These are phyloP conservation scores for Galaxias olidus DNA, from an alignment of 2,797 vertebrate genomes.

Conservation along the genomic window DNA sequence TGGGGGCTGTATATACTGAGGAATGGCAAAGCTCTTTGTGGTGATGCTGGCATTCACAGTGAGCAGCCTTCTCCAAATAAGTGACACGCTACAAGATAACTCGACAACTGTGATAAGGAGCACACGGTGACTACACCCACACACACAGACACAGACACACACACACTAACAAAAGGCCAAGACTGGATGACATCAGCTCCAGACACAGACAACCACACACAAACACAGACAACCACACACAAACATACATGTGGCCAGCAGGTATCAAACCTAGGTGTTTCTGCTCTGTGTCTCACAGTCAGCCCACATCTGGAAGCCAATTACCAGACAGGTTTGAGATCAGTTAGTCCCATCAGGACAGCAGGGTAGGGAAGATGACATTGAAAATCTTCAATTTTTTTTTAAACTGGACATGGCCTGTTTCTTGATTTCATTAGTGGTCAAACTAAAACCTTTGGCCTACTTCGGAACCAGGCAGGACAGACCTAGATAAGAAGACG, in stretches of 20 bases:
- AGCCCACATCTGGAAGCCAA: constrained; percentile 35
- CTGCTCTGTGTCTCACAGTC: constrained; percentile 14
- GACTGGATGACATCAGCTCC: too few species aligned
- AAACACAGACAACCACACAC: not conserved
- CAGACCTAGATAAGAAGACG: too few species aligned
- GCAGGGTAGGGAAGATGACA: too few species aligned
- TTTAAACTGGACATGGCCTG: too few species aligned
- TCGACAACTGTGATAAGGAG: constrained; percentile 13
- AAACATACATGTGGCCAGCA: constrained; percentile 25
- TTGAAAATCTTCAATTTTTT: too few species aligned
- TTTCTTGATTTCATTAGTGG: too few species aligned
- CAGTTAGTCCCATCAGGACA: constrained; percentile 22
- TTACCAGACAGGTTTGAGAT: constrained; percentile 12
- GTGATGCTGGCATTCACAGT: constrained; percentile 18
- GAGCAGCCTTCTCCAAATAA: constrained; percentile 12
- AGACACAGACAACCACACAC: constrained; percentile 5
- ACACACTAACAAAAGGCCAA: constrained; percentile 2
- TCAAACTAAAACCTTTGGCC: too few species aligned
- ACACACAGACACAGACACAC: not conserved
- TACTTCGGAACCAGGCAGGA: too few species aligned
- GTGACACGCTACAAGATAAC: constrained; percentile 2
- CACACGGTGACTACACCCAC: not conserved
- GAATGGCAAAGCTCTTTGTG: constrained; percentile 23
- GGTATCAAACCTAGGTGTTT: constrained; percentile 20
- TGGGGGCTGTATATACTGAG: constrained; percentile 31